Evolutionary conservation across 2,113 vertebrate species (phyloP).

Genomic region (Dipodomys merriami): DNA sequence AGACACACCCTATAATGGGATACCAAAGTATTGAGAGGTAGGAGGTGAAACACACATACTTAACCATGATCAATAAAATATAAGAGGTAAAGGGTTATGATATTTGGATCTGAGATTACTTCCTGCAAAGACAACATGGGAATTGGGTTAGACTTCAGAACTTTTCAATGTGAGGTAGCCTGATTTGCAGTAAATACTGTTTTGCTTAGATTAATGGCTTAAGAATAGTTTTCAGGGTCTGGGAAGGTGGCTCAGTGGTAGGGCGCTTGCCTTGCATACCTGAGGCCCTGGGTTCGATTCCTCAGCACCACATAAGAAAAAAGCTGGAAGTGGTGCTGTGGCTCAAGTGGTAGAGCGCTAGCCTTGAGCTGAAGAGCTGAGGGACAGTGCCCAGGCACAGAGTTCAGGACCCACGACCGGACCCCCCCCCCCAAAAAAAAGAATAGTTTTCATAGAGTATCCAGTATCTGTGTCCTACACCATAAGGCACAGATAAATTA

Average conservation of each 20-base stretch:
- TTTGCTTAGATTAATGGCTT: constrained; percentile 24
- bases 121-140: constrained; percentile 20
- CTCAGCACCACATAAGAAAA: too few relatives aligned
- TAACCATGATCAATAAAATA: not conserved
- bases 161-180: not conserved
- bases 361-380: too few relatives aligned
- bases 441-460: not conserved
- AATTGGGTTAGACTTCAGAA: not conserved
- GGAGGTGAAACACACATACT: not conserved
- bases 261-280: too few relatives aligned
- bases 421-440: not conserved
- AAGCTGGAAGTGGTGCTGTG: too few relatives aligned
- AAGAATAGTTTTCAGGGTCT: not conserved
- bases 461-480: not conserved
- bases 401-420: too few relatives aligned
- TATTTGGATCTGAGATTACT: constrained; percentile 38
- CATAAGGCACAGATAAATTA: not conserved
- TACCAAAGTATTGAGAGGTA: constrained; percentile 13
- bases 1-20: not conserved
- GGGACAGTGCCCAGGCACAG: too few relatives aligned
- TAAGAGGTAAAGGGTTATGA: not conserved
- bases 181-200: not conserved
- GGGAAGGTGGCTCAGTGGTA: too few relatives aligned
- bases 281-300: too few relatives aligned
- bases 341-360: too few relatives aligned